phyloP scores from a whole-genome alignment of 2,113 vertebrate species.

The Macrotis lagotis region DNA sequence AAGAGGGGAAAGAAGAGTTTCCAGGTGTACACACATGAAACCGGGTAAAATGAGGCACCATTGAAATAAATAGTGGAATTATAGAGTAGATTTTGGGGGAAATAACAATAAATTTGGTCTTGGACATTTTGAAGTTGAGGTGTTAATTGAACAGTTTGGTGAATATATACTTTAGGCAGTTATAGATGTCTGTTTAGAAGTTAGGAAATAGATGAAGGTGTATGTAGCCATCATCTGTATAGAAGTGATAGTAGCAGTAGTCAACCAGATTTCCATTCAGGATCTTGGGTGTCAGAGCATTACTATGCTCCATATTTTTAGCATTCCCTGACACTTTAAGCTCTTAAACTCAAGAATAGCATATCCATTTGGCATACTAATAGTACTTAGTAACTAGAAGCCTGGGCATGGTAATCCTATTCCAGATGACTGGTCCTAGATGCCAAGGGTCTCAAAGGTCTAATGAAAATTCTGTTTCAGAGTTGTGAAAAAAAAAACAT shows the following conservation, averaged over 20 bases:
- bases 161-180: background rate
- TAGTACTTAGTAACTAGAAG: background rate
- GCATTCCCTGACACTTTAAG: too few species aligned
- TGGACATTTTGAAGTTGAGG: background rate
- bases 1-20: too few species aligned
- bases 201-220: background rate
- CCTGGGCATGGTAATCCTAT: too few species aligned
- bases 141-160: background rate
- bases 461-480: background rate
- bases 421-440: background rate
- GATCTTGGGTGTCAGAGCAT: background rate
- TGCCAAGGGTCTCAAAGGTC: background rate
- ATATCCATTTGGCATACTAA: background rate
- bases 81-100: background rate
- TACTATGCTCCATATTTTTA: background rate
- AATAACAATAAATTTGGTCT: background rate
- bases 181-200: background rate
- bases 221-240: background rate
- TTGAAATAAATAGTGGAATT: background rate
- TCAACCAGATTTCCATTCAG: background rate
- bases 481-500: too few species aligned
- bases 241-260: background rate
- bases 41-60: background rate
- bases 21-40: too few species aligned
- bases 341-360: too few species aligned